phyloP scores from a whole-genome alignment of 2,888 invertebrate species.

The Hypolimnas misippus region DNA sequence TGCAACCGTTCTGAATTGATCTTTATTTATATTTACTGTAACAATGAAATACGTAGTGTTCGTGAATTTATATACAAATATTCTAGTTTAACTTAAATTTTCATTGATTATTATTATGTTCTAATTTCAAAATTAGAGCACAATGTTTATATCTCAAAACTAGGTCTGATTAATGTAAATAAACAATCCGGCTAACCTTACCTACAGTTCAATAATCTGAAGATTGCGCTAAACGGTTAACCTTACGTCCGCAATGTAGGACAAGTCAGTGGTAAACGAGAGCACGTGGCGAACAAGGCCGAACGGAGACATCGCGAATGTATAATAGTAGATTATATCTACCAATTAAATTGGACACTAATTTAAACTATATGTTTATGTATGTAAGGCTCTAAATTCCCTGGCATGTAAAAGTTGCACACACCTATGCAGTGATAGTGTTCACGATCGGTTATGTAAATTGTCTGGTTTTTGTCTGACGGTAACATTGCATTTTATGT shows the following conservation, averaged over 20 bases:
- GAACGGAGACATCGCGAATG: constrained; percentile 41
- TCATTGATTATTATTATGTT: too few species aligned
- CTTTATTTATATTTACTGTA: too few species aligned
- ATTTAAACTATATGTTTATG: not conserved
- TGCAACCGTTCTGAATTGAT: too few species aligned
- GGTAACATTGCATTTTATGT: constrained; percentile 5
- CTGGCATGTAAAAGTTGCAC: not conserved
- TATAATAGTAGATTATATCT: too few species aligned
- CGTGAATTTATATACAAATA: too few species aligned
- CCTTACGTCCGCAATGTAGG: constrained; percentile 32
- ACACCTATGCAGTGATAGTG: constrained; percentile 24
- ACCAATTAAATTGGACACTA: too few species aligned
- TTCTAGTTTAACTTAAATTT: too few species aligned
- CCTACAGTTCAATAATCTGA: constrained; percentile 11
- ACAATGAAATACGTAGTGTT: too few species aligned
- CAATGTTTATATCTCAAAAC: not conserved
- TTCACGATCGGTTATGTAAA: constrained; percentile 53
- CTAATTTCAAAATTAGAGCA: not conserved
- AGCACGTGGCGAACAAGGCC: constrained; percentile 71
- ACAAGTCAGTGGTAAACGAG: constrained; percentile 25
- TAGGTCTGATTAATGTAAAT: not conserved
- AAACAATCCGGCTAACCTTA: not conserved
- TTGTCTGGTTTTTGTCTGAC: constrained; percentile 43
- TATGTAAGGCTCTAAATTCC: not conserved
- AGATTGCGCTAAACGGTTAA: constrained; percentile 6